A percentile compares a stretch with the other conserved stretches of the same genome.
These are phyloP conservation scores for Bos indicus DNA, from an alignment of 2,113 vertebrate genomes.

Conservation along the genomic window DNA sequence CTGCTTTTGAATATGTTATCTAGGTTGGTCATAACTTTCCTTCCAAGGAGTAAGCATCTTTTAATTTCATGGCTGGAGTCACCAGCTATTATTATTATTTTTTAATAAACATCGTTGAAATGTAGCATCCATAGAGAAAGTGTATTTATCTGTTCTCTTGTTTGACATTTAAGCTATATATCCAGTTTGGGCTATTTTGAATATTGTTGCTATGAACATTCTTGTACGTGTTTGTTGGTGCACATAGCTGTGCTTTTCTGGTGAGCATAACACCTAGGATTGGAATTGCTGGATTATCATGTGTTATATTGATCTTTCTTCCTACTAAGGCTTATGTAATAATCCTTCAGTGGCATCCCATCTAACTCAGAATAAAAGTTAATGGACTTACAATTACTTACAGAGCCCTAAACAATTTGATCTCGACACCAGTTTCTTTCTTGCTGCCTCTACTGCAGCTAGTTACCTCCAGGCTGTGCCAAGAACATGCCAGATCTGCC, in stretches of 20 bases:
- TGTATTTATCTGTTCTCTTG: neutral
- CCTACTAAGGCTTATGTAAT: neutral
- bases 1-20: too few relatives aligned
- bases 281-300: neutral
- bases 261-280: neutral
- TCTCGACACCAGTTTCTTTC: neutral
- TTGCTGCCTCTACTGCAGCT: neutral
- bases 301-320: constrained; percentile 1
- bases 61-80: too few relatives aligned
- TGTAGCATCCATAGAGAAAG: neutral
- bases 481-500: neutral
- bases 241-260: neutral
- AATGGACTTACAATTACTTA: neutral
- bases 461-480: neutral
- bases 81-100: neutral
- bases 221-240: neutral
- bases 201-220: neutral
- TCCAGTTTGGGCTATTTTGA: neutral
- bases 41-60: too few relatives aligned
- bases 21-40: too few relatives aligned
- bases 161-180: neutral
- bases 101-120: neutral
- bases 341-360: neutral
- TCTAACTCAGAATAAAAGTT: constrained; percentile 15
- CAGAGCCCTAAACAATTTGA: neutral